Base-by-base conservation (phyloP, 2,888 invertebrate species). In the Orthosia gothica region DNA sequence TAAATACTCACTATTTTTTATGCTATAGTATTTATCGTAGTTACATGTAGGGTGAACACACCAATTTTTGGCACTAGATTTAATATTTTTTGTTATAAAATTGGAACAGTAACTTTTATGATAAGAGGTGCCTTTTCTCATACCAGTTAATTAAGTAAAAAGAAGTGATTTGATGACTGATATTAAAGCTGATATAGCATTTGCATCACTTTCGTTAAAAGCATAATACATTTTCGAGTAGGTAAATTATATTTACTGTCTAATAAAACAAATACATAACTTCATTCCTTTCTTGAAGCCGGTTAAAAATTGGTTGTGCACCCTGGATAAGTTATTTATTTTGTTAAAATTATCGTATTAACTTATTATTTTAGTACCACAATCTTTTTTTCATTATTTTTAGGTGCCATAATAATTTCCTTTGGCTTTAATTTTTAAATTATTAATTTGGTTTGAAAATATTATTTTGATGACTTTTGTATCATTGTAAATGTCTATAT, bases 1-100 rank as follows among this genome's bases (percentile, higher is more conserved):
- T 63, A n/a, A 83, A 84, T 84, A 84, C 84, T 84, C 84, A 84
- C 57, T 76, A 72, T 66, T 68, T 32, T 26, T 18, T 71, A 73
- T 47, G 23, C 40, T 67, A 5, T 61, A 65, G 20, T 76, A 76
- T 72, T 49, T 82, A 64, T 65, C 5, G 13, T 70, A 57, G n/a
- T 54, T 58, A 50, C 13, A 58, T 58, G 18, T 72, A 72, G 13
- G 71, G 62, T 63, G 32, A 65, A 54, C 0, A 5, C 55, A 59
- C 50, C 68, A 59, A 26, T 70, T 66, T 62, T 65, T 54, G 52
- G 47, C 32, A 16, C n/a, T 2, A 11, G 16, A 18, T 16, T n/a
- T 20, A 40, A 32, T 32, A 32, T 40, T 59, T 40, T 32, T 32
- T 50, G 18, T 23, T 26, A 59, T 7, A 9, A 9, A 40, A n/a